These are phyloP conservation scores for Drosophila falleni DNA, from an alignment of 2,888 invertebrate species.

Conservation along the genomic window DNA sequence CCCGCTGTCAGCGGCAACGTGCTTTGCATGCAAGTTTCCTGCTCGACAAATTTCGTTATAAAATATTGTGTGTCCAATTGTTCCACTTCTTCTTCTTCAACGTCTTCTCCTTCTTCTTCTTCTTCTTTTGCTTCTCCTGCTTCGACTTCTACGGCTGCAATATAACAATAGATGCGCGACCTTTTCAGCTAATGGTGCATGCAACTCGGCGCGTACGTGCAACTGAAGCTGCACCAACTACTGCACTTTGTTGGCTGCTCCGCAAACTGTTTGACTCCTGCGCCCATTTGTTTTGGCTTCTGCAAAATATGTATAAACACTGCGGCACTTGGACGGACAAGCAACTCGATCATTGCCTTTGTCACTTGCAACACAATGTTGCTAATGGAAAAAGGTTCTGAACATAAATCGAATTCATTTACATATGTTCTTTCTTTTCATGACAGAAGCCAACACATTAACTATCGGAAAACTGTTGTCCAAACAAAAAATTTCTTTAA, in stretches of 20 bases:
- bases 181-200: constrained; percentile 58
- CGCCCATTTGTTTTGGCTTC: constrained; percentile 22
- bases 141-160: constrained; percentile 13
- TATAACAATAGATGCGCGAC: constrained; percentile 57
- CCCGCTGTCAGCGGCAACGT: constrained; percentile 73
- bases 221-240: constrained; percentile 17
- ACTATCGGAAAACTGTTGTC: background rate
- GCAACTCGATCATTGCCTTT: background rate
- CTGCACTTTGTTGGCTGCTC: constrained; percentile 18
- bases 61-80: constrained; percentile 55
- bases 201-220: constrained; percentile 49
- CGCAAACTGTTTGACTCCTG: constrained; percentile 20
- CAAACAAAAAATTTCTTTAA: too few species aligned
- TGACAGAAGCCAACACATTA: background rate
- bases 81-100: background rate
- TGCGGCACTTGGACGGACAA: constrained; percentile 21
- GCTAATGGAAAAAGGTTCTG: background rate
- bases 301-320: constrained; percentile 25
- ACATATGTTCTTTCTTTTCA: background rate
- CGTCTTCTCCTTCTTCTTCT: background rate
- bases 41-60: constrained; percentile 42
- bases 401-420: background rate
- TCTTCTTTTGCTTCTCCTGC: background rate
- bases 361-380: background rate
- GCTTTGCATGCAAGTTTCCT: constrained; percentile 65